Evolutionary conservation across 2,797 vertebrate species (phyloP).

Genomic region (Dromococcyx pavoninus): DNA sequence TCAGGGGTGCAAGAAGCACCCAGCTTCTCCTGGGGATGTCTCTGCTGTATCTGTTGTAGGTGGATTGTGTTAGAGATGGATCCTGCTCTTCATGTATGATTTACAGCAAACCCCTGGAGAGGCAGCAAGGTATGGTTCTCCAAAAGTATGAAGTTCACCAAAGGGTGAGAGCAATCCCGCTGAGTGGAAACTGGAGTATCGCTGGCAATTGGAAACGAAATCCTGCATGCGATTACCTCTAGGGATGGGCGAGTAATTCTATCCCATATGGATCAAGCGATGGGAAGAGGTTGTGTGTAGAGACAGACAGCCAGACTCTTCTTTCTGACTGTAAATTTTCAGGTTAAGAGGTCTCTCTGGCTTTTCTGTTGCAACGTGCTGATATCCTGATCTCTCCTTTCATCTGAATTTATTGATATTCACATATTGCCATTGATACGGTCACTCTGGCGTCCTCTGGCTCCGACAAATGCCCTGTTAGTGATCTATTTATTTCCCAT

Average conservation of each 20-base stretch:
- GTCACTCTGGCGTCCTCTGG: not conserved
- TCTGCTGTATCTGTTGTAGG: not conserved
- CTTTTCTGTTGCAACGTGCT: not conserved
- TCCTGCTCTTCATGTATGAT: not conserved
- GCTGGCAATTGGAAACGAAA: not conserved
- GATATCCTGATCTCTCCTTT: not conserved
- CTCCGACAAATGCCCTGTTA: not conserved
- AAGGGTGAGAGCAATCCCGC: slow-evolving; percentile 2
- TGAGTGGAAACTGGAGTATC: not conserved
- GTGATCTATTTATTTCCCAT: not conserved
- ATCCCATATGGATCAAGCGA: not conserved
- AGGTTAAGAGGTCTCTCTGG: not conserved
- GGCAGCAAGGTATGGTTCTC: not conserved
- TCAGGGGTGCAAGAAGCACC: not conserved
- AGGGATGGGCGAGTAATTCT: not conserved
- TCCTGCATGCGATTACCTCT: not conserved
- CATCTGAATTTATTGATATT: not conserved
- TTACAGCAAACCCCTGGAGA: not conserved
- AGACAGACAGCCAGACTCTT: not conserved
- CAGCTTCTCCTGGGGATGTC: not conserved
- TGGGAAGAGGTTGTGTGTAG: not conserved
- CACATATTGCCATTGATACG: not conserved
- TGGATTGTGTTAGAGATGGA: not conserved
- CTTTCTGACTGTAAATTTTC: not conserved
- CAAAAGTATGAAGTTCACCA: not conserved